phyloP scores from a whole-genome alignment of 2,113 vertebrate species.

The Tamias sibiricus region DNA sequence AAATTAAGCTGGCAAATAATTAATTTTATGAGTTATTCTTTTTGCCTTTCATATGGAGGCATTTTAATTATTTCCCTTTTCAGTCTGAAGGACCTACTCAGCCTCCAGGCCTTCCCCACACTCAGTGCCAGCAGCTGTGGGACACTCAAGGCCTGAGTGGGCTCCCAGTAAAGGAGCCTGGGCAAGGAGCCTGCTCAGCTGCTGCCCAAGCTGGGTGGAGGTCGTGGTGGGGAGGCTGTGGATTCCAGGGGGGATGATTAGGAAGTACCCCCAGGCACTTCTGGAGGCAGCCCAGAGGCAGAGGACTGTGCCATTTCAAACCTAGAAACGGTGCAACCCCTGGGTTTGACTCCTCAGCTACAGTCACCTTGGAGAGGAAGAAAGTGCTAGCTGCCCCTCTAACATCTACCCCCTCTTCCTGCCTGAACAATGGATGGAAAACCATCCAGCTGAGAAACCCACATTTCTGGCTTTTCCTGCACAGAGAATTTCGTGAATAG shows the following conservation, averaged over 20 bases:
- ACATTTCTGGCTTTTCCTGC: not conserved
- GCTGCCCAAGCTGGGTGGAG: not conserved
- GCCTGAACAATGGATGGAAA: not conserved
- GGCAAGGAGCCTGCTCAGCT: not conserved
- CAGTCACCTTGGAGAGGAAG: not conserved
- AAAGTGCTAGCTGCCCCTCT: not conserved
- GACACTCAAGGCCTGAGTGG: not conserved
- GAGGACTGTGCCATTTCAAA: not conserved
- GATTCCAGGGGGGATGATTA: rapidly evolving
- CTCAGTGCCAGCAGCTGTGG: not conserved
- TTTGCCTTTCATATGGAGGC: not conserved
- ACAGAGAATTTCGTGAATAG: not conserved
- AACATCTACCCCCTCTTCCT: not conserved
- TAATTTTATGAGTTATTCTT: slow-evolving; percentile 36
- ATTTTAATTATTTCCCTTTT: not conserved
- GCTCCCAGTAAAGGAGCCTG: not conserved
- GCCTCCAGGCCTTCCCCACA: not conserved
- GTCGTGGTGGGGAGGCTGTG: not conserved
- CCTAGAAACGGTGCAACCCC: not conserved
- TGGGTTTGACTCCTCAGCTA: not conserved
- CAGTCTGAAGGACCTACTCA: not conserved
- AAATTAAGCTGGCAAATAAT: slow-evolving; percentile 16
- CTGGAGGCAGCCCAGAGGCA: rapidly evolving
- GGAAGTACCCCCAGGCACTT: not conserved
- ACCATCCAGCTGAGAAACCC: not conserved